phyloP scores from a whole-genome alignment of 92 coral and sea anemone species.

The Palythoa heliodiscus region DNA sequence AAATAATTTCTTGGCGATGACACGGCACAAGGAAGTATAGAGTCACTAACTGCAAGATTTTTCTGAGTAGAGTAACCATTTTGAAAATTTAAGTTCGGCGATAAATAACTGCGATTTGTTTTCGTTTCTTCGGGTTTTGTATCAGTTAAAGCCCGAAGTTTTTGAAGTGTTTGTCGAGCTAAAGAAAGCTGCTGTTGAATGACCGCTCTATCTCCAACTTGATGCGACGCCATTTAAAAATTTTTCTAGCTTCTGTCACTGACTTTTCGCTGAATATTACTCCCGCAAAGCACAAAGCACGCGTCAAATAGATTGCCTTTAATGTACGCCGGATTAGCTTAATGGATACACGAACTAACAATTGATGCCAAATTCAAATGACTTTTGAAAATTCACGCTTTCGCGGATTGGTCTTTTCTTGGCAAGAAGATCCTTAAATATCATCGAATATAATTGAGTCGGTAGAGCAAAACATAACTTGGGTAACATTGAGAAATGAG shows the following conservation, averaged over 20 bases:
- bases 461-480: not conserved
- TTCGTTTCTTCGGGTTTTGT: constrained; percentile 38
- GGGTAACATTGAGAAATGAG: not conserved
- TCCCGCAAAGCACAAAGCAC: constrained; percentile 31
- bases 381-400: constrained; percentile 11
- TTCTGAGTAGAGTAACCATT: constrained; percentile 2
- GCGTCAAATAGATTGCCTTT: not conserved
- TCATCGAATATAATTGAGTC: constrained; percentile 8
- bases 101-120: constrained; percentile 17
- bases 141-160: constrained; percentile 64
- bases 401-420: constrained; percentile 37
- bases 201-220: constrained; percentile 59
- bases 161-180: constrained; percentile 74
- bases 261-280: not conserved
- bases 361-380: constrained; percentile 32
- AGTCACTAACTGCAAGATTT: not conserved
- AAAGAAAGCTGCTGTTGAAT: constrained; percentile 73
- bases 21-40: not conserved
- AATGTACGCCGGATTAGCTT: constrained; percentile 14
- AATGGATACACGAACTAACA: constrained; percentile 1
- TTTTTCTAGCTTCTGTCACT: not conserved
- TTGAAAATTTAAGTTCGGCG: constrained; percentile 16
- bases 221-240: constrained; percentile 50
- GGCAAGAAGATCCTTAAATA: constrained; percentile 33
- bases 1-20: not conserved